A percentile compares a stretch with the other conserved stretches of the same genome.
phyloP scores from a whole-genome alignment of 2,797 vertebrate species.

The Malurus splendens region DNA sequence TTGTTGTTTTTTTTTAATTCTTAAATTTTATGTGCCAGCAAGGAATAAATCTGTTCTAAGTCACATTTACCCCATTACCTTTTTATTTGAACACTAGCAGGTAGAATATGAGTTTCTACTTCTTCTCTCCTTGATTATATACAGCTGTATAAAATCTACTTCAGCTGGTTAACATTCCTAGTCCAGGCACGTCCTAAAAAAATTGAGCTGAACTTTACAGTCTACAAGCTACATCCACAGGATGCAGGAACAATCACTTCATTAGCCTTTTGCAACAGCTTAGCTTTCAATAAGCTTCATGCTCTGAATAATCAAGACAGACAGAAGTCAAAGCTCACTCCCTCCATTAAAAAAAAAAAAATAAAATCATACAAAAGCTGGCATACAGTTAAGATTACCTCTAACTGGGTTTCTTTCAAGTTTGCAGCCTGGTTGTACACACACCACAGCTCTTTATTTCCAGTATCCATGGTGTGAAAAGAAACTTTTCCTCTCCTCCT shows the following conservation, averaged over 20 bases:
- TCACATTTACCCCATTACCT: not conserved
- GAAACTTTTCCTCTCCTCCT: not conserved
- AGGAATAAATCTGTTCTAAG: not conserved
- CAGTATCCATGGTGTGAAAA: not conserved
- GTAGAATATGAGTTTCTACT: not conserved
- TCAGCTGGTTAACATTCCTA: slow-evolving; percentile 1
- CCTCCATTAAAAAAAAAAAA: not conserved
- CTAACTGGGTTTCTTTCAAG: not conserved
- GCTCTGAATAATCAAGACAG: not conserved
- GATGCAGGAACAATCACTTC: slow-evolving; percentile 15
- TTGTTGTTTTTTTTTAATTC: no score
- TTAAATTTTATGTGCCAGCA: not conserved
- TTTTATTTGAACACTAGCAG: not conserved
- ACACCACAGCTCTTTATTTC: not conserved
- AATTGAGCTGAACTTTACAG: not conserved
- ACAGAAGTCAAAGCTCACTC: not conserved
- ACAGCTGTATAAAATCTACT: not conserved
- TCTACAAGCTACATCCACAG: slow-evolving; percentile 1
- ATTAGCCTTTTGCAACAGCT: not conserved
- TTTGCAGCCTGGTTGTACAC: not conserved
- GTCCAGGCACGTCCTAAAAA: not conserved
- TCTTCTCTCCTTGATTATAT: not conserved
- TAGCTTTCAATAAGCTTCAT: slow-evolving; percentile 7
- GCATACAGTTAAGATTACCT: not conserved
- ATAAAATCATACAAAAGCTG: not conserved